Conservation (phyloP, 2,888 invertebrate species). For the Venustoraphidia nigricollis region DNA sequence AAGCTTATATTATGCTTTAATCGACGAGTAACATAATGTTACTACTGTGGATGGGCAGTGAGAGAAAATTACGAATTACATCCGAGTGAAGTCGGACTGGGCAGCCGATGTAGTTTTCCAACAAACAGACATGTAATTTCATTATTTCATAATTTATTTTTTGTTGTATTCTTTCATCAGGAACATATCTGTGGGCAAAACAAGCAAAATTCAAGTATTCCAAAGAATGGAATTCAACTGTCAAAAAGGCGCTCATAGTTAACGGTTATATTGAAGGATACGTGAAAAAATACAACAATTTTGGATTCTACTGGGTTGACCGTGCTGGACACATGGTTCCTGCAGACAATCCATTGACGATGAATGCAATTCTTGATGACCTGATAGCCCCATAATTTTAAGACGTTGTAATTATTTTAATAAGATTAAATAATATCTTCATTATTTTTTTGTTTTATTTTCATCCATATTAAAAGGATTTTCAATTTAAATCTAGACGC, state of each 20-base stretch:
- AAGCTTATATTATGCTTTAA: too few species aligned
- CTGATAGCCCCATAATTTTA: conserved; percentile 7
- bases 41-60: too few species aligned
- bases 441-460: too few species aligned
- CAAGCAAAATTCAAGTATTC: conserved; percentile 48
- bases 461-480: too few species aligned
- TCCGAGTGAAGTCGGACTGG: too few species aligned
- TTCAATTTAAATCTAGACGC: too few species aligned
- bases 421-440: too few species aligned
- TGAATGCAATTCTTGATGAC: conserved; percentile 44
- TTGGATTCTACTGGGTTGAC: conserved; percentile 64
- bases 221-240: conserved; percentile 36
- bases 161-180: conserved; percentile 24
- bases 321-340: conserved; percentile 71
- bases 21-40: too few species aligned
- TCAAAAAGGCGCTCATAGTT: conserved; percentile 40
- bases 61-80: too few species aligned
- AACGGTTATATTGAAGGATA: conserved; percentile 54
- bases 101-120: too few species aligned
- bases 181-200: conserved; percentile 60
- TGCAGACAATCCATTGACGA: conserved; percentile 54
- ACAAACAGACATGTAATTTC: too few species aligned
- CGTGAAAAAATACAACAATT: conserved; percentile 47
- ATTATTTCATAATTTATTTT: conserved; percentile 1
- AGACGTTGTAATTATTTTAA: too few species aligned